Evolutionary conservation across 2,113 vertebrate genomes (phyloP), one percentile per base, ranked within the genome.

Genomic region (Myiozetetes cayanensis): DNA sequence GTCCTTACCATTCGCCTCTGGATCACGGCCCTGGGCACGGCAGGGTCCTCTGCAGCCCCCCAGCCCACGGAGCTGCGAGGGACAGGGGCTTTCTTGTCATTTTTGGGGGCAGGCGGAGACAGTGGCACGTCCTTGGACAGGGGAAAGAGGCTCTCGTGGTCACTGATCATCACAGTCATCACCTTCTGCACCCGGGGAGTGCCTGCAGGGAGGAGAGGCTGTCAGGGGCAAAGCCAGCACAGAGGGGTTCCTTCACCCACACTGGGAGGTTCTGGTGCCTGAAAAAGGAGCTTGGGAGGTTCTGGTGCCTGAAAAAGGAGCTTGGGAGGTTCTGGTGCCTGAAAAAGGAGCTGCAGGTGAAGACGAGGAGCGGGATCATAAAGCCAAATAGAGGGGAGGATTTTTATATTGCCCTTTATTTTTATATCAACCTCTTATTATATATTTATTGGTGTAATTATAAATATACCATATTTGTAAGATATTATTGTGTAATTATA

Each of bases 91-190:
- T 98, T 99, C 95, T 98, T 98, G 82, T 94, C 98, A 0, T 77
- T 91, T 79, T 98, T 97, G 4, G 92, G 98, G 39, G 94, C 86
- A 25, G 98, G 89, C 6, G 98, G 96, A n/a, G 98, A 98, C 4
- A 97, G 93, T 4, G 90, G 88, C 20, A 72, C 88, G 5, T 99
- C 99, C 96, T 99, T 98, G 53, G 98, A 98, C 4, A 97, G 96
- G 33, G 99, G 99, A 68, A 99, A 99, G 92, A 99, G 98, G 44
- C 96, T 85, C 72, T 98, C 97, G 0, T 99, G 99, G 84, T 98
- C 98, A 37, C 99, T 98, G 97, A 99, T 99, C 98, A 99, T 98
- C 96, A 98, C 98, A 2, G 99, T 99, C 99, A 99, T 99, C 97
- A 99, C 98, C 86, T 98, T 99, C 97, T 99, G 99, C 91, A 99